Base-by-base conservation (phyloP, 2,113 vertebrate species). In the Piaya cayana region DNA sequence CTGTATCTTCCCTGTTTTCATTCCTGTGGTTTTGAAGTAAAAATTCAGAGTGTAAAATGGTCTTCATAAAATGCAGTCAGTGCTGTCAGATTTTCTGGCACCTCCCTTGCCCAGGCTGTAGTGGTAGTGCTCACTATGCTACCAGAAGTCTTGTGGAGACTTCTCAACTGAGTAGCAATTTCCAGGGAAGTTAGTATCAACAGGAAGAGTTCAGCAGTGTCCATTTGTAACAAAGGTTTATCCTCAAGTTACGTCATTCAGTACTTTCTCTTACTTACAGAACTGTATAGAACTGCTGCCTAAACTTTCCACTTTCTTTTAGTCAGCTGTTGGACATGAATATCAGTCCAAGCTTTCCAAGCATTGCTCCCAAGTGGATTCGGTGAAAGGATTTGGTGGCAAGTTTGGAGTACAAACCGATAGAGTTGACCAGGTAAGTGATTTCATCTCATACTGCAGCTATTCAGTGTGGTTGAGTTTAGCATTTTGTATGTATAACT, bases 251-350 rank as follows among this genome's bases (percentile, higher is more conserved):
- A 12, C 58, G 18, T 8, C 15, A 14, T 52, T 37, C 47, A 47
- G 78, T 39, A 21, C 90, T 91, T 65, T 93, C 62, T 89, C 47
- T 82, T 83, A 4, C 12, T 4, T 39, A 16, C 49, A 72, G 86
- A 47, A 15, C 50, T 74, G 11, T 69, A 20, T 9, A 36, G 76
- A 79, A 8, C 67, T 94, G 34, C 56, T 92, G 60, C 8, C 42
- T 92, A 63, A 53, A 20, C 56, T 65, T 83, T 20, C 53, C 58
- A 2, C 45, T 95, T 75, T 60, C 55, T 97, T 95, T 18, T 94
- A 99, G 99, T 99, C 99, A 32, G 99, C 99, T 3, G 99, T 99
- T 36, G 99, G 99, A 78, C 99, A 99, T 0, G 99, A 99, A 55
- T 99, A 99, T 86, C 99, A 99, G 94, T 98, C 98, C 60, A 98